phyloP scores from a whole-genome alignment of 2,797 vertebrate genomes.

The Scarus forsteni region DNA sequence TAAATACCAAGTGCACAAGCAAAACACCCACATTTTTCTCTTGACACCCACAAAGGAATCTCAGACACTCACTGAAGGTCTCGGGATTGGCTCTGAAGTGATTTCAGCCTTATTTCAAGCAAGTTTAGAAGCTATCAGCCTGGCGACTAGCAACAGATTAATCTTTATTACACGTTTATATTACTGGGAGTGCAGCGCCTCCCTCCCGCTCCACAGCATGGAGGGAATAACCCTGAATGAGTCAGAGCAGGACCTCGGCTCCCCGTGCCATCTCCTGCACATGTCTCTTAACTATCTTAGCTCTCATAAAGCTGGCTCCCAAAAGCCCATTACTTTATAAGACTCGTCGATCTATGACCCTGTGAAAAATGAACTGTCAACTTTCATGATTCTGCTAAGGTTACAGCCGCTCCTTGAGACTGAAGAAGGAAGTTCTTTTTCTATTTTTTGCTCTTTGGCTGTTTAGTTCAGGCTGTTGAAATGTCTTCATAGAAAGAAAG shows the following conservation, averaged over 20 bases:
- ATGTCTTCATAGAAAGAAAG: slow-evolving; percentile 46
- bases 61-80: slow-evolving; percentile 74
- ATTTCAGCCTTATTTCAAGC: slow-evolving; percentile 88
- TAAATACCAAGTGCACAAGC: slow-evolving; percentile 49
- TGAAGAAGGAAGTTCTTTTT: slow-evolving; percentile 67
- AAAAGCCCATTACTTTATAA: slow-evolving; percentile 90
- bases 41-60: slow-evolving; percentile 74
- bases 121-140: slow-evolving; percentile 87
- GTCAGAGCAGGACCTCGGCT: slow-evolving; percentile 83
- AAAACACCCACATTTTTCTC: slow-evolving; percentile 70
- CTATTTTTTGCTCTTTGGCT: slow-evolving; percentile 61
- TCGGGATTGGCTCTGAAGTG: slow-evolving; percentile 85
- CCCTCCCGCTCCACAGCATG: slow-evolving; percentile 73
- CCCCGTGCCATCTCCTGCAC: slow-evolving; percentile 80
- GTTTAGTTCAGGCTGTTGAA: slow-evolving; percentile 59
- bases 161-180: slow-evolving; percentile 91
- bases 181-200: slow-evolving; percentile 82
- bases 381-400: slow-evolving; percentile 89
- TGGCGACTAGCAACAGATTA: slow-evolving; percentile 87
- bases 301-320: slow-evolving; percentile 88
- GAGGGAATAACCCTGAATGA: slow-evolving; percentile 84
- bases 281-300: slow-evolving; percentile 89
- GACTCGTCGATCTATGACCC: slow-evolving; percentile 87
- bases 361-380: slow-evolving; percentile 91
- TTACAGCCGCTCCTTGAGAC: slow-evolving; percentile 85